Evolutionary conservation across 2,797 vertebrate species (phyloP).

Genomic region (Sorex maritimensis): DNA sequence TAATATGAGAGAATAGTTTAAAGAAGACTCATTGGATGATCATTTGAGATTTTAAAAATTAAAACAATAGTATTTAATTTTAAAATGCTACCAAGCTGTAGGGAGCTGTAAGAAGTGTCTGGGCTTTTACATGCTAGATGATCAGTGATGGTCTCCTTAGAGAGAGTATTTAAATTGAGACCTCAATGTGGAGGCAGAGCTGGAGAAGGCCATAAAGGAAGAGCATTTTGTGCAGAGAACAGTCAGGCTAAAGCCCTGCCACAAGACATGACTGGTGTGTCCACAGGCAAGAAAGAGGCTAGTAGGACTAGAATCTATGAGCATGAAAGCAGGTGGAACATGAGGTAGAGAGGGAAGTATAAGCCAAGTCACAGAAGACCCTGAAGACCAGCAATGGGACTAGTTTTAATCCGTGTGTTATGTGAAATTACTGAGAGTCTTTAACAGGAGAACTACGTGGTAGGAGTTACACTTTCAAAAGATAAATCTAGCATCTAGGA

Average conservation of each 20-base stretch:
- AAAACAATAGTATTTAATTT: too few relatives aligned
- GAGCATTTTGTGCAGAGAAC: neutral
- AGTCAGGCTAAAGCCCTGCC: neutral
- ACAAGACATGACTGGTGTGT: neutral
- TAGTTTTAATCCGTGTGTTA: constrained; percentile 36
- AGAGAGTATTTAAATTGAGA: neutral
- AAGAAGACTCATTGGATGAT: too few relatives aligned
- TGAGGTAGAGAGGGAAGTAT: neutral
- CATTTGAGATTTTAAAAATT: too few relatives aligned
- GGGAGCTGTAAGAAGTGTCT: neutral
- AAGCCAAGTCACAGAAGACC: neutral
- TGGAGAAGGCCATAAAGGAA: neutral
- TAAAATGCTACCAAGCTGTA: neutral
- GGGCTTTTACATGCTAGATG: neutral
- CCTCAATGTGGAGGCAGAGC: neutral
- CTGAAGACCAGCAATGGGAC: neutral
- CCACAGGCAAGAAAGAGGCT: neutral
- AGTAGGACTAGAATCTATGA: neutral
- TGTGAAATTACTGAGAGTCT: neutral
- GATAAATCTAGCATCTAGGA: constrained; percentile 9
- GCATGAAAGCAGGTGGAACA: neutral
- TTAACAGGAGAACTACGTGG: neutral
- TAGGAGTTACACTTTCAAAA: constrained; percentile 11
- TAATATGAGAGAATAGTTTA: neutral
- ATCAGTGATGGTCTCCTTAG: neutral